phyloP scores from a whole-genome alignment of 2,113 vertebrate species.

The Salvelinus sp. region DNA sequence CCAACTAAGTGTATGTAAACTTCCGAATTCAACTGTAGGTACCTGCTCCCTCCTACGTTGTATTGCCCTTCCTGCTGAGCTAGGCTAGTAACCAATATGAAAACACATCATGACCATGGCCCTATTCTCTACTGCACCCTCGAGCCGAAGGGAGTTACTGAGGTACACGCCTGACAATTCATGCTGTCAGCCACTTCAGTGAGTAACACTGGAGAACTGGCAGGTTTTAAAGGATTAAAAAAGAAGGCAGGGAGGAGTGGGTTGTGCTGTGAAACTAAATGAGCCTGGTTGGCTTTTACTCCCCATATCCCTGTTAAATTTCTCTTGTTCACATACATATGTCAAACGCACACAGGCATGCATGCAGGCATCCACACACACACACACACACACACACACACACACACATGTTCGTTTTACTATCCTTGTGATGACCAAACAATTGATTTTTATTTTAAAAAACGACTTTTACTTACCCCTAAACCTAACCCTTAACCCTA shows the following conservation, averaged over 20 bases:
- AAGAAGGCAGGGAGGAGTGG: neutral
- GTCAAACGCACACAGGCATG: neutral
- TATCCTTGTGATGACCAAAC: too few relatives aligned
- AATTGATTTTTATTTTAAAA: too few relatives aligned
- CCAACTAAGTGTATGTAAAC: too few relatives aligned
- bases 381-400: neutral
- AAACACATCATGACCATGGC: neutral
- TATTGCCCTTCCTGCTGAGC: neutral
- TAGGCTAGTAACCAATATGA: neutral
- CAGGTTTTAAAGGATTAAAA: conserved; percentile 3
- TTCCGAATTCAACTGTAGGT: neutral
- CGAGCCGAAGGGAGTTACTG: neutral
- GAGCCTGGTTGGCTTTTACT: neutral
- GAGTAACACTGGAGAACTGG: conserved; percentile 10
- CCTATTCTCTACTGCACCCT: neutral
- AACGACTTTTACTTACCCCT: too few relatives aligned
- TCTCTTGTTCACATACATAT: neutral
- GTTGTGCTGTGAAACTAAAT: conserved; percentile 13
- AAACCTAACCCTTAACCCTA: too few relatives aligned
- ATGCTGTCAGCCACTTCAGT: conserved; percentile 16
- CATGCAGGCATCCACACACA: neutral
- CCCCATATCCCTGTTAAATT: too few relatives aligned
- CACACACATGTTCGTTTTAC: neutral
- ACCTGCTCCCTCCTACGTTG: neutral
- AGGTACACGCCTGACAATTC: conserved; percentile 14